A percentile compares a stretch with the other conserved stretches of the same genome.
phyloP scores from a whole-genome alignment of 2,888 invertebrate genomes.

The Scaptomyza parva region DNA sequence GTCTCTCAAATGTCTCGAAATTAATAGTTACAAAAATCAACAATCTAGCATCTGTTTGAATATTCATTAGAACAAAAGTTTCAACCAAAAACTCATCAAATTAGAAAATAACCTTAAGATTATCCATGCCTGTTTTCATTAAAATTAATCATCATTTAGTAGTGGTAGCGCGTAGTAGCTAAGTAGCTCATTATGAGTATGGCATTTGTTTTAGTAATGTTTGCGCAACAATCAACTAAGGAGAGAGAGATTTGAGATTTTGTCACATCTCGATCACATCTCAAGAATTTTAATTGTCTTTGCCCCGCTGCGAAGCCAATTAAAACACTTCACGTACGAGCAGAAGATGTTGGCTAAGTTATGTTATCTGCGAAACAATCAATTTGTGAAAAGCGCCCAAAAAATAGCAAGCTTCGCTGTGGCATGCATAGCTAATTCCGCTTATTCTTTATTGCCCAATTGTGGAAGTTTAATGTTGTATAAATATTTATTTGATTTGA shows the following conservation, averaged over 20 bases:
- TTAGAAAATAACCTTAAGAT: background rate
- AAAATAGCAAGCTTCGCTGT: conserved; percentile 19
- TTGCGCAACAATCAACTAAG: conserved; percentile 27
- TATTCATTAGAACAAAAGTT: conserved; percentile 3
- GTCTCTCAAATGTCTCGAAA: background rate
- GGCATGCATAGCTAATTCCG: conserved; percentile 56
- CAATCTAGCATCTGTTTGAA: background rate
- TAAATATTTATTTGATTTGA: conserved; percentile 58
- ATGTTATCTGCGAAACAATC: conserved; percentile 28
- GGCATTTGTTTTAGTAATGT: conserved; percentile 11
- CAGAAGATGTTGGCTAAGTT: conserved; percentile 16
- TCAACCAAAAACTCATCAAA: background rate
- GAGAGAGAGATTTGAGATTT: conserved; percentile 7
- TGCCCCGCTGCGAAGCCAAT: conserved; percentile 22
- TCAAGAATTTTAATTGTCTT: conserved; percentile 24
- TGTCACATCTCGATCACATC: background rate
- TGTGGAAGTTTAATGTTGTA: conserved; percentile 47
- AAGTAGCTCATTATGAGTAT: conserved; percentile 26
- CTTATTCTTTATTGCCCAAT: conserved; percentile 56
- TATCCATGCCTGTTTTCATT: background rate
- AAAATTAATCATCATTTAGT: conserved; percentile 3
- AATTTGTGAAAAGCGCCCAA: conserved; percentile 38
- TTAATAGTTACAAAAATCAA: background rate
- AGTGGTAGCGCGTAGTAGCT: conserved; percentile 17
- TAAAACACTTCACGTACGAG: conserved; percentile 33